Evolutionary conservation across 2,113 vertebrate species (phyloP), one percentile per base, ranked within the genome.

Genomic region (Eurypyga helias): DNA sequence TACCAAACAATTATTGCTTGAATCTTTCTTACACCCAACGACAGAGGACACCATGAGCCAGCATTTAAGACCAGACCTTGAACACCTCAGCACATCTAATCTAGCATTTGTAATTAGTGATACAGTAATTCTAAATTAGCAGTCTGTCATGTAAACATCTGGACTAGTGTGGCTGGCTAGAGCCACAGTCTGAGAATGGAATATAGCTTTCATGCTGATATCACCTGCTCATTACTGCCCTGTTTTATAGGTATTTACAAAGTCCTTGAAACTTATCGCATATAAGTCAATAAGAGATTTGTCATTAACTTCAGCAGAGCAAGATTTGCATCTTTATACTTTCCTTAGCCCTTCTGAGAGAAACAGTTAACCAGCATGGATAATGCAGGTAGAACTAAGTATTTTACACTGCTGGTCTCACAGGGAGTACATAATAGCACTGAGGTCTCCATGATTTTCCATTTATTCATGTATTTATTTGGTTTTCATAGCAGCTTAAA

Each of bases 201-300:
- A 83, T 29, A 80, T 6, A 70, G 46, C 25, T 90, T 90, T 73
- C 78, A 69, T 21, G 20, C 4, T 21, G 71, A 94, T 70, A 85
- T 83, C 17, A 81, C 73, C 62, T 85, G 66, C 66, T 88, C 54
- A 66, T 77, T 34, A 52, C 9, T 73, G 54, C 25, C 61, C 9
- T 1, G 1, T 86, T 96, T 90, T 54, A 93, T 24, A 85, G 23
- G 36, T 70, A 73, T 83, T 96, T 91, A 62, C 58, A 70, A 64
- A 7, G 55, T 83, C 82, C 84, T 91, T 93, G 82, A 88, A 80
- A 90, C 17, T 48, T 66, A 80, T 34, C 58, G 75, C 43, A 34
- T 65, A 4, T 26, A 88, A 90, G n/a, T 90, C 82, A 95, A 14
- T 83, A 90, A 51, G 36, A 91, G 84, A 85, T 87, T 90, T 91